Conservation (phyloP, 2,797 vertebrate species). For the Myioborus miniatus region DNA sequence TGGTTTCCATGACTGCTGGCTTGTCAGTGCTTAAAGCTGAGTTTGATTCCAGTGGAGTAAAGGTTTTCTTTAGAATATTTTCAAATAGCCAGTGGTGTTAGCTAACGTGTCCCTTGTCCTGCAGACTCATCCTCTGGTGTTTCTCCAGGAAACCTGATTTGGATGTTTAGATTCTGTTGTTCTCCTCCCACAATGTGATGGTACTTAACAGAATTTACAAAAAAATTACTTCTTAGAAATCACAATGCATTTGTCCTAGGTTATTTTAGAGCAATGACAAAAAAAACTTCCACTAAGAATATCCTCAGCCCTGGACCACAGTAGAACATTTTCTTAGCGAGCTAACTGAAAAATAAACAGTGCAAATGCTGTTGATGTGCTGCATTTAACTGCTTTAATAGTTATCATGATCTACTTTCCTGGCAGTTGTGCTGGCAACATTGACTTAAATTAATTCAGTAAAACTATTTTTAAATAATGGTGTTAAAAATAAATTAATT, state of each 20-base stretch:
- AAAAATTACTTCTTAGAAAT: background rate
- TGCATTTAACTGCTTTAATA: constrained; percentile 8
- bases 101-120: background rate
- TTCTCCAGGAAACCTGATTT: background rate
- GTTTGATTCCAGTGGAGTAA: background rate
- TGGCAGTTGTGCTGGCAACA: background rate
- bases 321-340: background rate
- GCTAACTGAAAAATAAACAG: background rate
- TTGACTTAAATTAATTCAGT: background rate
- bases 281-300: background rate
- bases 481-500: constrained; percentile 5
- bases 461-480: background rate
- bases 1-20: background rate
- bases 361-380: background rate
- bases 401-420: background rate
- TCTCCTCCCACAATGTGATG: rapidly evolving
- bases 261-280: background rate
- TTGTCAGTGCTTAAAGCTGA: background rate
- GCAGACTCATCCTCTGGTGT: background rate
- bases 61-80: background rate
- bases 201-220: background rate
- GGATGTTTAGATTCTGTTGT: background rate
- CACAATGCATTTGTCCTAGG: background rate
- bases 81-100: background rate
- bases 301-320: background rate